Evolutionary conservation across 2,113 vertebrate genomes (phyloP).

Genomic region (Leptosomus discolor): DNA sequence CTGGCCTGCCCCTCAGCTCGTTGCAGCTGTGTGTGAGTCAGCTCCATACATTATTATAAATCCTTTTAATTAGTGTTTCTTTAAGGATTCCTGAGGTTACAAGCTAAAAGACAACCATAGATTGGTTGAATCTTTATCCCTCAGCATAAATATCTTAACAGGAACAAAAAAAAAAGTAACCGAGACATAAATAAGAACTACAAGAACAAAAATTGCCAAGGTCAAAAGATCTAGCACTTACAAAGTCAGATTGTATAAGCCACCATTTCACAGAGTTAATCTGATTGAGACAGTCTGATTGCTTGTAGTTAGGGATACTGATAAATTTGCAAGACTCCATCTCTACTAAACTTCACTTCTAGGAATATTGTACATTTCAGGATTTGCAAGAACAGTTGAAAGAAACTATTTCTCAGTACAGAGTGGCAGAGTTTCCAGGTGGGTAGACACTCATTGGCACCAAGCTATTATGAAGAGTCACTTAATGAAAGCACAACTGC

Average conservation of each 20-base stretch:
- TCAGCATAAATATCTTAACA: background rate
- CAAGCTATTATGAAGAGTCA: background rate
- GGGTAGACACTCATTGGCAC: background rate
- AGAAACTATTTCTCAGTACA: background rate
- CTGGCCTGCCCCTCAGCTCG: background rate
- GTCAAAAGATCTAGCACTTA: background rate
- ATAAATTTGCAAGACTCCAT: background rate
- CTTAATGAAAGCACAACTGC: background rate
- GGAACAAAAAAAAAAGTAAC: background rate
- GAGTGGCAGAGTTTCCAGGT: background rate
- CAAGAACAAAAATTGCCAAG: background rate
- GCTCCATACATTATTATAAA: background rate
- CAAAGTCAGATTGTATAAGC: background rate
- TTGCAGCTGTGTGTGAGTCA: constrained; percentile 14
- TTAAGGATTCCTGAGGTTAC: background rate
- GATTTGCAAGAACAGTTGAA: background rate
- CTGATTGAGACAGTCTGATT: background rate
- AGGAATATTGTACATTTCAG: background rate
- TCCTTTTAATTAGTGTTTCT: constrained; percentile 28
- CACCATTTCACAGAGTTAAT: background rate
- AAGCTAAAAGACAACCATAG: background rate
- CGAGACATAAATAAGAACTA: background rate
- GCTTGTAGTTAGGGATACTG: background rate
- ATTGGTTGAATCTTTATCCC: background rate
- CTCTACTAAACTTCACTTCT: background rate